Base-by-base conservation (phyloP, 2,888 invertebrate genomes). In the Myopa tessellatipennis region DNA sequence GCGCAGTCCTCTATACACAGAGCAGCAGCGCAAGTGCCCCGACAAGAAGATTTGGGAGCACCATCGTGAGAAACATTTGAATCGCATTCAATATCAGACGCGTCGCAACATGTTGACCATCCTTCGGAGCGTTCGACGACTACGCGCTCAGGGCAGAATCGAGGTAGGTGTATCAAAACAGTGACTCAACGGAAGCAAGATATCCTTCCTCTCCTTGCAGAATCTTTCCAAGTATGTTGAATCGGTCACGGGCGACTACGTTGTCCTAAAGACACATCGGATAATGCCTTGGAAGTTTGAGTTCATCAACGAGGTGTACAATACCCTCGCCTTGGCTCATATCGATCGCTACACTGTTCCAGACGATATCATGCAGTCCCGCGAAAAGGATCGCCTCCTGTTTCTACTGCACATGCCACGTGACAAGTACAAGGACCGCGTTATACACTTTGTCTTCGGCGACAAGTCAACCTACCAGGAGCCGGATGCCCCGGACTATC, bases 261-360 rank as follows among this genome's bases (percentile, higher is more conserved):
- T 87, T 0, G 83, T 86, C 6, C 79, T 85, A 7, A 89, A 89
- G 79, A 88, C 88, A 0, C 77, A 83, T 55, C 87, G 88, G 18
- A 83, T 88, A 4, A 87, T 89, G 87, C 88, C 89, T 10, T 87
- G 89, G 85, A 89, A 87, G 80, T 88, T 88, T 80, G 87, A 88
- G 80, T 89, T 88, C 76, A 83, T 86, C 36, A 87, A 87, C 80
- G 89, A 89, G 81, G 86, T 89, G 38, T 88, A 86, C 75, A 88
- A 89, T 80, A 84, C 85, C 8, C 73, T 88, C 40, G 89, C 85
- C 4, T 74, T 89, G 77, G 85, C 88, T n/a, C 84, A 86, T 81
- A 81, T 85, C 61, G 87, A 87, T 82, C 82, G 82, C 77, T 88
- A 83, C 80, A 82, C 82, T 36, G 78, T 84, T 73, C 77, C 81